Conservation (phyloP, 1,140 invertebrate species). For the Diprion similis region DNA sequence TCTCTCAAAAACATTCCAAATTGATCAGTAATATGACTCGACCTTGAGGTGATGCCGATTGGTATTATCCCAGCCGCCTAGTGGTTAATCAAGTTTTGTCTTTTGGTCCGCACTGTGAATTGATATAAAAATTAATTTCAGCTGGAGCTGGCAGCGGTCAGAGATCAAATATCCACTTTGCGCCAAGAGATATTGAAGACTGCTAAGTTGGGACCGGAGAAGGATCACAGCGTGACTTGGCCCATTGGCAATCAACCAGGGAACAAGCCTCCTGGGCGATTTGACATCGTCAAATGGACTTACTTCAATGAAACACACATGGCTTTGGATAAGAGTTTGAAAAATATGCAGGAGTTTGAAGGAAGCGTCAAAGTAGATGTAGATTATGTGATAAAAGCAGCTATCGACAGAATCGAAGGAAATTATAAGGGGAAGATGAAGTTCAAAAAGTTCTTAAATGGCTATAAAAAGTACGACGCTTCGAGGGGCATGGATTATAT, state of each 20-base stretch:
- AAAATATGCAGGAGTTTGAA: constrained; percentile 64
- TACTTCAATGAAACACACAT: constrained; percentile 86
- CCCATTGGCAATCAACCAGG: constrained; percentile 78
- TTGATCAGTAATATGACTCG: too few species aligned
- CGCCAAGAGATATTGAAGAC: constrained; percentile 54
- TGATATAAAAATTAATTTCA: constrained; percentile 37
- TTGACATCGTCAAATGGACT: constrained; percentile 86
- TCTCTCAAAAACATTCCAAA: too few species aligned
- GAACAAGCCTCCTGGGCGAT: constrained; percentile 75
- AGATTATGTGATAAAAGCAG: constrained; percentile 68
- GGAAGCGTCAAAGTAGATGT: constrained; percentile 73
- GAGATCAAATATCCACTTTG: constrained; percentile 61
- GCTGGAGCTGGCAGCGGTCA: constrained; percentile 60
- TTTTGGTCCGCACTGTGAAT: neutral
- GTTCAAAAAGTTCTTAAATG: constrained; percentile 74
- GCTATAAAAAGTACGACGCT: constrained; percentile 86
- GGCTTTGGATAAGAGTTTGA: constrained; percentile 76
- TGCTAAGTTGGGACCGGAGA: constrained; percentile 55
- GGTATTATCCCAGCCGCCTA: too few species aligned
- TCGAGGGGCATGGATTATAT: constrained; percentile 89
- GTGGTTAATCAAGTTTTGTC: too few species aligned
- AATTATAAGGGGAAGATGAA: constrained; percentile 65
- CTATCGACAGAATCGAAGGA: constrained; percentile 64
- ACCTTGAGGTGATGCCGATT: too few species aligned
- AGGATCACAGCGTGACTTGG: constrained; percentile 70